Conservation (phyloP, 2,888 invertebrate genomes). For the Hyposoter didymator region DNA sequence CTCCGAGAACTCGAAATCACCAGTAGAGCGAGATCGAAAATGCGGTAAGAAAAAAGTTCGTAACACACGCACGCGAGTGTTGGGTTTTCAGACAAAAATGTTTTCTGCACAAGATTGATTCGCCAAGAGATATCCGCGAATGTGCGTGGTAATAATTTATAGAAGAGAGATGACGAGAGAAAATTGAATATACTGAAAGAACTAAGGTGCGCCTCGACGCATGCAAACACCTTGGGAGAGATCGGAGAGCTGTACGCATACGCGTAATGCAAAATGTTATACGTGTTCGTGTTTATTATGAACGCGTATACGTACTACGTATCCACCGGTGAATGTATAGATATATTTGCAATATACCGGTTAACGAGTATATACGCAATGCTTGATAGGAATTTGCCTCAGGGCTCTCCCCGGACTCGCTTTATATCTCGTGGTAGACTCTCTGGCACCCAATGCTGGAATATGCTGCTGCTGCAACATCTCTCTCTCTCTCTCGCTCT, state of each 20-base stretch:
- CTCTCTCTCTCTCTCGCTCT: slow-evolving; percentile 10
- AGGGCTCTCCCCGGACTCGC: slow-evolving; percentile 60
- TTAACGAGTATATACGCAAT: slow-evolving; percentile 67
- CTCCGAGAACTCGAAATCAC: not conserved
- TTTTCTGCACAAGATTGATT: not conserved
- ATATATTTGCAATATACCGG: slow-evolving; percentile 54
- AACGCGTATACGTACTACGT: slow-evolving; percentile 12
- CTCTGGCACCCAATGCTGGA: slow-evolving; percentile 77
- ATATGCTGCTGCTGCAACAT: slow-evolving; percentile 76
- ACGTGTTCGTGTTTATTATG: slow-evolving; percentile 22
- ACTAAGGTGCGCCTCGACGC: slow-evolving; percentile 61
- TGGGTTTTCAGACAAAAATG: not conserved
- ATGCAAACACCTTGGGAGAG: slow-evolving; percentile 60
- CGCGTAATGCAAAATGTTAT: slow-evolving; percentile 36
- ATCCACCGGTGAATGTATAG: slow-evolving; percentile 56
- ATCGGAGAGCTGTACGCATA: slow-evolving; percentile 44
- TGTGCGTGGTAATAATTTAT: slow-evolving; percentile 39
- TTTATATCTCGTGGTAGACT: slow-evolving; percentile 72
- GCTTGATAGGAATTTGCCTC: slow-evolving; percentile 70
- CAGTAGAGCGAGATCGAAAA: not conserved
- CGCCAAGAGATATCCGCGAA: not conserved
- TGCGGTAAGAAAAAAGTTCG: not conserved
- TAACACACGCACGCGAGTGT: not conserved
- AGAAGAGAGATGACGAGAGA: slow-evolving; percentile 49
- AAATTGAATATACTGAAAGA: slow-evolving; percentile 57